phyloP scores from a whole-genome alignment of 2,113 vertebrate species.

The Ptychochromis oligacanthus region DNA sequence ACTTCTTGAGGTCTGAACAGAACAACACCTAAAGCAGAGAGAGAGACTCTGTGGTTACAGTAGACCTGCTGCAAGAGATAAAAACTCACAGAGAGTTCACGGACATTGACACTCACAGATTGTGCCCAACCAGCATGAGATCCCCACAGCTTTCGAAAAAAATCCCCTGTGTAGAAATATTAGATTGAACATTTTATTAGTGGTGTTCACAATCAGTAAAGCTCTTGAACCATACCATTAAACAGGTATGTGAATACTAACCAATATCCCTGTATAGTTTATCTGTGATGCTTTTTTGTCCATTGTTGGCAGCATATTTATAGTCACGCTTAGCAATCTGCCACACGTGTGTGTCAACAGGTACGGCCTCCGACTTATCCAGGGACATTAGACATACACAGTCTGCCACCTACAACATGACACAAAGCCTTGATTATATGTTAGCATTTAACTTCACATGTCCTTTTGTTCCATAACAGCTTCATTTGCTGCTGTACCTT shows the following conservation, averaged over 20 bases:
- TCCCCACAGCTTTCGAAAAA: slow-evolving; percentile 92
- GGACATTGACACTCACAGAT: slow-evolving; percentile 84
- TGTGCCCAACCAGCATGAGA: slow-evolving; percentile 93
- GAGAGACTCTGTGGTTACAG: not conserved
- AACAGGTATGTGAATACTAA: slow-evolving; percentile 64
- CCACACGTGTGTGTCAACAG: slow-evolving; percentile 94
- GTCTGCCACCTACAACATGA: slow-evolving; percentile 88
- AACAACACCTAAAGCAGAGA: slow-evolving; percentile 86
- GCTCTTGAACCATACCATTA: not conserved
- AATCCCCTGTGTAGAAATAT: slow-evolving; percentile 82
- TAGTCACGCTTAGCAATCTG: slow-evolving; percentile 92
- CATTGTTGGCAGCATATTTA: slow-evolving; percentile 54
- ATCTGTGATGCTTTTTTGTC: slow-evolving; percentile 82
- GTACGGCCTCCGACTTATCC: slow-evolving; percentile 91
- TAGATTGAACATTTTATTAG: not conserved
- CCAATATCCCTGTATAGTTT: slow-evolving; percentile 88
- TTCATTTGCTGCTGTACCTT: slow-evolving; percentile 81
- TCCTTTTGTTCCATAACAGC: not conserved
- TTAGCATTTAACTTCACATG: not conserved
- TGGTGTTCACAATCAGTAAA: not conserved
- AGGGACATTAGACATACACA: slow-evolving; percentile 94
- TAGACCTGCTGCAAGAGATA: not conserved
- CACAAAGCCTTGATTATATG: not conserved
- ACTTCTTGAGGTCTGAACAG: slow-evolving; percentile 88
- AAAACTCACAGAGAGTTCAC: not conserved